phyloP scores from a whole-genome alignment of 2,113 vertebrate genomes.

The Perca fluviatilis region DNA sequence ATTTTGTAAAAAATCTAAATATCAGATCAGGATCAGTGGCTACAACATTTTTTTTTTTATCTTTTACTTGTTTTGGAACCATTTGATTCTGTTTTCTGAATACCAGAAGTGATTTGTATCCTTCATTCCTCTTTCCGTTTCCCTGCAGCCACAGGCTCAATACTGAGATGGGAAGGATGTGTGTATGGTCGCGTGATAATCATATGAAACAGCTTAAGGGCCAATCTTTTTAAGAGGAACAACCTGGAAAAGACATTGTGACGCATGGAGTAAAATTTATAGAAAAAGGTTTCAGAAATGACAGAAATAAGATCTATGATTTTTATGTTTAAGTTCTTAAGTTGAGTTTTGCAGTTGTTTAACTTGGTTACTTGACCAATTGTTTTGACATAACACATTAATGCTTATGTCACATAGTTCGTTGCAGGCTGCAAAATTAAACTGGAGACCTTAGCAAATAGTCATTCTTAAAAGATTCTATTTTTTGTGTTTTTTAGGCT shows the following conservation, averaged over 20 bases:
- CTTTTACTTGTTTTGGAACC: constrained; percentile 9
- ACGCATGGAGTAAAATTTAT: no score
- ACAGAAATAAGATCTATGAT: not conserved
- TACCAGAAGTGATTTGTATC: not conserved
- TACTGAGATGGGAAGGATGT: constrained; percentile 22
- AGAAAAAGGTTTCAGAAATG: not conserved
- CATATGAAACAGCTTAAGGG: constrained; percentile 77
- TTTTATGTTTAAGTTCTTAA: not conserved
- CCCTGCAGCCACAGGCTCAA: constrained; percentile 26
- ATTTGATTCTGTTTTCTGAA: not conserved
- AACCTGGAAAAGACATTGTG: constrained; percentile 1
- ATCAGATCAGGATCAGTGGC: not conserved
- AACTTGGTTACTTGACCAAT: not conserved
- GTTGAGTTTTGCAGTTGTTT: not conserved
- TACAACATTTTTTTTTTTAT: no score
- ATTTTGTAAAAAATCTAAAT: not conserved
- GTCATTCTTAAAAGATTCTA: not conserved
- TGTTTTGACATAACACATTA: not conserved
- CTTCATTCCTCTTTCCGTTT: not conserved
- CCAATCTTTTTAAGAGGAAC: constrained; percentile 16
- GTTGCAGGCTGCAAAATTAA: not conserved
- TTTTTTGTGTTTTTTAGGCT: not conserved
- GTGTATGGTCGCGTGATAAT: constrained; percentile 64
- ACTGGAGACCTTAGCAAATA: not conserved
- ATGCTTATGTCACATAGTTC: not conserved